Evolutionary conservation across 2,888 invertebrate species (phyloP), one percentile per base, ranked within the genome.

Genomic region (Caenorhabditis uteleia): DNA sequence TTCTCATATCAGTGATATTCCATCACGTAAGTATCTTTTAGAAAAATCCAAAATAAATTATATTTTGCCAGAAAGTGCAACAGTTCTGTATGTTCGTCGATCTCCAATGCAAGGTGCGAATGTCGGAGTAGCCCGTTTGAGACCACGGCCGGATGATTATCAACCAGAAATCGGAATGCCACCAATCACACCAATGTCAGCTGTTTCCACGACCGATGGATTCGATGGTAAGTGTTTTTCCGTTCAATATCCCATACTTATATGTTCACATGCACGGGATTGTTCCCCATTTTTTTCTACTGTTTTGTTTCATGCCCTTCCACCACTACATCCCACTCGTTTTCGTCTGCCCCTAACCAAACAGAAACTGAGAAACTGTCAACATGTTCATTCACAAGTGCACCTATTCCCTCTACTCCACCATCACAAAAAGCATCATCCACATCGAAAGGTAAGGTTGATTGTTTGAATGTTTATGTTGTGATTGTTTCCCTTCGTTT

Each of bases 51-150:
- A 44, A 26, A 44, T n/a, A n/a, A n/a, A n/a, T n/a, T n/a, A n/a
- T n/a, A 21, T 25, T 47, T n/a, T 48, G 42, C 5, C 25, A 62
- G 62, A 67, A 18, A 38, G 55, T 43, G 70, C 74, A 5, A 48
- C 65, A 27, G 68, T 75, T 23, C 43, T 70, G 27, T 74, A 75
- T 20, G 70, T 76, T 3, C 59, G 75, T 26, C 68, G 77, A 7
- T 75, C 73, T 10, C 73, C 77, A 8, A 70, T 70, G 61, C 70
- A 69, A 40, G 61, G 62, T 21, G 74, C 74, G 3, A 66, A 64
- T 29, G 68, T 68, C 0, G 74, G 74, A 33, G 49, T 68, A 1
- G 71, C 71, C 7, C 29, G 56, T 18, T 47, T 75, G 12, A 46
- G 66, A 8, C 51, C 66, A 6, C 33, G 31, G 0, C 4, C 16